Evolutionary conservation across 2,113 vertebrate genomes (phyloP).

Genomic region (Empidonax alnorum): DNA sequence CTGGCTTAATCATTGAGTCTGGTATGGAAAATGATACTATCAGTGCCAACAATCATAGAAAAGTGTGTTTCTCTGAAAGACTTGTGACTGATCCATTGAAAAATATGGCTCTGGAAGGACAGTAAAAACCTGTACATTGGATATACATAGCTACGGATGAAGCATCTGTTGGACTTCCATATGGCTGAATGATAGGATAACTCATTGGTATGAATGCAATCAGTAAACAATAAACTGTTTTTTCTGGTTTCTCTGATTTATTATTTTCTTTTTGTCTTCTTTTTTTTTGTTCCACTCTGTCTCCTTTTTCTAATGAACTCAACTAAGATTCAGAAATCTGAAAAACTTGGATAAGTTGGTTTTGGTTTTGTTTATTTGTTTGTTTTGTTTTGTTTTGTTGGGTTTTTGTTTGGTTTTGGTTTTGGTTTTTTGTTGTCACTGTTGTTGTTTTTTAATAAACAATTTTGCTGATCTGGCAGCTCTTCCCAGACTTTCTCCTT

Average conservation of each 20-base stretch:
- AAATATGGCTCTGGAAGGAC: not conserved
- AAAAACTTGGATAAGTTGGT: not conserved
- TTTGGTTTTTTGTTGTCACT: not conserved
- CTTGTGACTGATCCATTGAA: constrained; percentile 42
- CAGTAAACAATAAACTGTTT: not conserved
- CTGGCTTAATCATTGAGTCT: not conserved
- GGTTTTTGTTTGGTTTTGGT: too few species aligned
- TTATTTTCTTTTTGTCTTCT: not conserved
- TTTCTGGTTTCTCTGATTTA: not conserved
- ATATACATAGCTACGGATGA: not conserved
- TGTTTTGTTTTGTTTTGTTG: too few species aligned
- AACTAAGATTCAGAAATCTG: not conserved
- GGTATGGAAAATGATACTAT: constrained; percentile 19
- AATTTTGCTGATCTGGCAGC: constrained; percentile 17
- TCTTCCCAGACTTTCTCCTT: constrained; percentile 7
- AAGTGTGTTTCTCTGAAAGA: constrained; percentile 14
- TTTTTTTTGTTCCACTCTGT: not conserved
- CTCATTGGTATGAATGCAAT: not conserved
- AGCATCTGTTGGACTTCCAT: not conserved
- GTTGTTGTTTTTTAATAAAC: not conserved
- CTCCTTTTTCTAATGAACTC: not conserved
- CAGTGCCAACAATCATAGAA: constrained; percentile 20
- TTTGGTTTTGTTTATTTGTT: too few species aligned
- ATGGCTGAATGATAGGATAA: not conserved
- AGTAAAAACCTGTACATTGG: constrained; percentile 15